Evolutionary conservation across 1,140 invertebrate genomes (phyloP).

Genomic region (Nasonia vitripennis): DNA sequence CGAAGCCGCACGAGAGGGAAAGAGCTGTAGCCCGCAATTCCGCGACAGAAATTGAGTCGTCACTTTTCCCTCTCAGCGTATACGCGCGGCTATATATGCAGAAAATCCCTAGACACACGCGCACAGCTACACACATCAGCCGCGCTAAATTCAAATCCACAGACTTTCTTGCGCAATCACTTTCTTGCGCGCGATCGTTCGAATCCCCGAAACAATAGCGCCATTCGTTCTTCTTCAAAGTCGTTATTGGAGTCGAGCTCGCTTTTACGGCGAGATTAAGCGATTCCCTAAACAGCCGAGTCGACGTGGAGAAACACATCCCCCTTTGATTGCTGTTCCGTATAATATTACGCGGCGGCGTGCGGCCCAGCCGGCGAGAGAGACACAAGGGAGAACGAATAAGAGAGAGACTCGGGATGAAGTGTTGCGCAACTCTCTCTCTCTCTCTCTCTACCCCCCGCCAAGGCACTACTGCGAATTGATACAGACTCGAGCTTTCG

Average conservation of each 20-base stretch:
- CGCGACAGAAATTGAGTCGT: slow-evolving; percentile 53
- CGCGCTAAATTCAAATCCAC: background rate
- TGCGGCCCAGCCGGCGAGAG: background rate
- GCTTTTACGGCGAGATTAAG: slow-evolving; percentile 36
- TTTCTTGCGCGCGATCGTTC: background rate
- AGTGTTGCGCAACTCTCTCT: background rate
- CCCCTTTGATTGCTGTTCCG: slow-evolving; percentile 44
- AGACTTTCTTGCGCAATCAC: background rate
- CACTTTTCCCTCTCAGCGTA: background rate
- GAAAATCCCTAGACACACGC: no score
- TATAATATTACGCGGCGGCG: slow-evolving; percentile 12
- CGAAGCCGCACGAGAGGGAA: slow-evolving; percentile 32
- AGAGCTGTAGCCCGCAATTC: slow-evolving; percentile 48
- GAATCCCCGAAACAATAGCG: background rate
- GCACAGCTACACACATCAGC: background rate
- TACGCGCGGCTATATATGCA: no score
- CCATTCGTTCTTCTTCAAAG: background rate
- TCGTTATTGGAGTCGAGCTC: slow-evolving; percentile 7
- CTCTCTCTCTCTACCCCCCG: background rate
- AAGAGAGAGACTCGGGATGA: background rate
- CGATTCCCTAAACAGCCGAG: slow-evolving; percentile 24
- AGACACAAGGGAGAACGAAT: background rate
- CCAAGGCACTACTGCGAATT: background rate
- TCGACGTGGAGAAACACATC: slow-evolving; percentile 12
- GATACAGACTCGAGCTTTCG: slow-evolving; percentile 9